Percentiles rank a stretch among this genome's conserved stretches.
Evolutionary conservation across 1,140 invertebrate species (phyloP).

Genomic region (Drosophila nikananu): DNA sequence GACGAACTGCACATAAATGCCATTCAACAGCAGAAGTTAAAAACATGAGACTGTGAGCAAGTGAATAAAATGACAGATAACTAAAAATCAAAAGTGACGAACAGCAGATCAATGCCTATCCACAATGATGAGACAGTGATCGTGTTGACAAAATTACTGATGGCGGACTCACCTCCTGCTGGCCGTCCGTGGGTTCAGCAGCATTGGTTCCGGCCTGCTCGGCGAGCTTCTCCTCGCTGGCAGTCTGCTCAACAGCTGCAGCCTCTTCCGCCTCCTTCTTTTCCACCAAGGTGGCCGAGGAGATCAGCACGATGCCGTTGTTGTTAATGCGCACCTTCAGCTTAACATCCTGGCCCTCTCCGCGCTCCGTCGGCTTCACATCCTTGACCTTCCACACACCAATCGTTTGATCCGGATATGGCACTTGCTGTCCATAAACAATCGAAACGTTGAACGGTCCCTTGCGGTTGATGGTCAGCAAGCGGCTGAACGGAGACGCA

Average conservation of each 20-base stretch:
- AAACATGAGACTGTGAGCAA: constrained; percentile 6
- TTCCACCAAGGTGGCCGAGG: constrained; percentile 94
- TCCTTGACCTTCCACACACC: constrained; percentile 95
- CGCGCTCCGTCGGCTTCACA: constrained; percentile 93
- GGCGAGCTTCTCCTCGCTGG: constrained; percentile 73
- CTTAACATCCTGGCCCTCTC: constrained; percentile 96
- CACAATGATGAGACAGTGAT: constrained; percentile 20
- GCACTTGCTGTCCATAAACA: constrained; percentile 90
- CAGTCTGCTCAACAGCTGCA: constrained; percentile 80
- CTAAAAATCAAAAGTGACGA: background rate
- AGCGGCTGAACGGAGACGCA: constrained; percentile 95
- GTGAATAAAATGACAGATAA: constrained; percentile 9
- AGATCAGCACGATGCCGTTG: constrained; percentile 95
- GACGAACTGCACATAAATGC: constrained; percentile 25
- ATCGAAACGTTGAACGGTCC: constrained; percentile 95
- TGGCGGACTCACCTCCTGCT: constrained; percentile 86
- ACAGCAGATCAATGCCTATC: constrained; percentile 45
- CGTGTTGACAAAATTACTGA: background rate
- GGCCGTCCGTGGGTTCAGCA: constrained; percentile 85
- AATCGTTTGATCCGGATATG: constrained; percentile 92
- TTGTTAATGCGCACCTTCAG: constrained; percentile 97
- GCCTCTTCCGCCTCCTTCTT: constrained; percentile 90
- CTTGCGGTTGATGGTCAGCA: constrained; percentile 96
- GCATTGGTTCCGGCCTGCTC: constrained; percentile 74
- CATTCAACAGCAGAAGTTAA: constrained; percentile 27